Evolutionary conservation across 1,140 invertebrate species (phyloP).

Genomic region (Copidosoma floridanum): DNA sequence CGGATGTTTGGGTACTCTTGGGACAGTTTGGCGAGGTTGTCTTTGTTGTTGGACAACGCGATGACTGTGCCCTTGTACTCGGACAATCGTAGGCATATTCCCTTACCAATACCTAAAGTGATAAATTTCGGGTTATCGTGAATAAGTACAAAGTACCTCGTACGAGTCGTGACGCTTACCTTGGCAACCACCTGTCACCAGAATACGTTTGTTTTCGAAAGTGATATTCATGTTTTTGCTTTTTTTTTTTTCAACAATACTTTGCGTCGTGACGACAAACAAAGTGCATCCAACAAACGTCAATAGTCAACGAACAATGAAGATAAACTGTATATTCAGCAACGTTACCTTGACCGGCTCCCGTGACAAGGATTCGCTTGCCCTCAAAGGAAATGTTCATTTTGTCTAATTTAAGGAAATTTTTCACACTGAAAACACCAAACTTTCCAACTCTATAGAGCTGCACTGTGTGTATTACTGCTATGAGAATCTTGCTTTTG

Average conservation of each 20-base stretch:
- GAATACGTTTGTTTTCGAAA: conserved; percentile 12
- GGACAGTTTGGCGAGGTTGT: conserved; percentile 66
- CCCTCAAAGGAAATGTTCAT: conserved; percentile 67
- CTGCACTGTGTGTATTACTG: no score
- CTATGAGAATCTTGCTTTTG: no score
- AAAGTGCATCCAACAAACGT: no score
- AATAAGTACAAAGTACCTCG: no score
- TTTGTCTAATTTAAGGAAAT: no score
- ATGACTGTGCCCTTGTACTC: conserved; percentile 69
- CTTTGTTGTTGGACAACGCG: conserved; percentile 68
- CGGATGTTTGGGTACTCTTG: conserved; percentile 64
- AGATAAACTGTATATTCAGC: conserved; percentile 12
- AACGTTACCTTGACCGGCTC: conserved; percentile 70
- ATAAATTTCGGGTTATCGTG: no score
- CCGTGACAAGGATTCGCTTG: conserved; percentile 81
- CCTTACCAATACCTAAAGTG: conserved; percentile 71
- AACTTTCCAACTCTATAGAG: no score
- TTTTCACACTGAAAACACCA: no score
- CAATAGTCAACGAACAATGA: not conserved
- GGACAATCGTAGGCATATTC: conserved; percentile 65
- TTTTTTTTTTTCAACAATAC: no score
- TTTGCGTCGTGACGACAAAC: no score
- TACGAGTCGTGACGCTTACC: no score
- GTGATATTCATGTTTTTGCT: conserved; percentile 3
- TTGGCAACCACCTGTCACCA: conserved; percentile 11